phyloP scores from a whole-genome alignment of 2,797 vertebrate genomes.

The Micropoecilia bifurca region DNA sequence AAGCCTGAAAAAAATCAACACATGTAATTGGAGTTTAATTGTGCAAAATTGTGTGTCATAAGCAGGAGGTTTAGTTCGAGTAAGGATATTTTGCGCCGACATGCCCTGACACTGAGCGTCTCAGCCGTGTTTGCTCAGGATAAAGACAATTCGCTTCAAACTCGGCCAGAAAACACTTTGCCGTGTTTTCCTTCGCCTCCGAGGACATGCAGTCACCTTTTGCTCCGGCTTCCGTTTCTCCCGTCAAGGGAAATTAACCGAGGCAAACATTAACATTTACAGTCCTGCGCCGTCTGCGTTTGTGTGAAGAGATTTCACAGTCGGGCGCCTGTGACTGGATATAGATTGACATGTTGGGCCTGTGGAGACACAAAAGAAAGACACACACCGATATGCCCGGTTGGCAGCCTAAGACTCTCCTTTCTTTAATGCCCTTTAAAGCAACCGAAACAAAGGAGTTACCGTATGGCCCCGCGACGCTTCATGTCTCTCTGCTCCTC shows the following conservation, averaged over 20 bases:
- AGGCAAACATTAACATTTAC: conserved; percentile 51
- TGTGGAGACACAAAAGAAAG: conserved; percentile 32
- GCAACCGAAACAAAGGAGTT: not conserved
- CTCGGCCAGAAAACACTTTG: conserved; percentile 17
- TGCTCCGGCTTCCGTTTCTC: conserved; percentile 27
- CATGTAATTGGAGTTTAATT: not conserved
- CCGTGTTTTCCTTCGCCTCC: conserved; percentile 9
- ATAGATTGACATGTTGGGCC: conserved; percentile 55
- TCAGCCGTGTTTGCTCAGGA: conserved; percentile 19
- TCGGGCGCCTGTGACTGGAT: conserved; percentile 40
- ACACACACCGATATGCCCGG: conserved; percentile 25
- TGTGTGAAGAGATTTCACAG: conserved; percentile 49
- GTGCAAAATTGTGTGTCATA: not conserved
- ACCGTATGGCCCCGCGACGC: not conserved
- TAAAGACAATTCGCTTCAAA: conserved; percentile 5
- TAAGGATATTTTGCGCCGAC: conserved; percentile 24
- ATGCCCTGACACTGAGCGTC: not conserved
- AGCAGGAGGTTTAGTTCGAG: conserved; percentile 31
- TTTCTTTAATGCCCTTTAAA: conserved; percentile 11
- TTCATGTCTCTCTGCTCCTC: conserved; percentile 24
- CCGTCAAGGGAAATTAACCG: conserved; percentile 36
- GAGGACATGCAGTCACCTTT: conserved; percentile 21
- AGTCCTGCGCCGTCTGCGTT: conserved; percentile 20
- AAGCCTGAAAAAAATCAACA: not conserved
- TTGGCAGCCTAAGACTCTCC: not conserved